Percentiles rank a stretch among this genome's conserved stretches.
These are phyloP conservation scores for Ooceraea biroi DNA, from an alignment of 1,140 invertebrate genomes.

Conservation along the genomic window DNA sequence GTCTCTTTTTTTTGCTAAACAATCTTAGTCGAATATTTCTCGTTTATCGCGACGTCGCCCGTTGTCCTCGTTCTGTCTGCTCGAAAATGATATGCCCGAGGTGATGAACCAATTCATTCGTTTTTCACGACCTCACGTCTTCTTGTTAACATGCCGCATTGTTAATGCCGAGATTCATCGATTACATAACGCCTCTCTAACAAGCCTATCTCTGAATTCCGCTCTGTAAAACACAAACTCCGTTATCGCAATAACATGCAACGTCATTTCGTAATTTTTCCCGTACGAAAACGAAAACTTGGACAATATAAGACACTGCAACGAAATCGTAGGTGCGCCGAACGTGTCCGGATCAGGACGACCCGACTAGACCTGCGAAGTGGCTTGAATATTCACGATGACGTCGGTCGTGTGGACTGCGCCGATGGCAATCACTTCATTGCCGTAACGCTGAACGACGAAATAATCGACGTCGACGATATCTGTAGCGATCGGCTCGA, in stretches of 20 bases:
- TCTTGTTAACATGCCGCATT: background rate
- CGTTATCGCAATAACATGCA: background rate
- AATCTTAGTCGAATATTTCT: slow-evolving; percentile 33
- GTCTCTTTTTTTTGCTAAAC: background rate
- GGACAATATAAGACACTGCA: background rate
- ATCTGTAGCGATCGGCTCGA: slow-evolving; percentile 46
- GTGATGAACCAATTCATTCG: slow-evolving; percentile 18
- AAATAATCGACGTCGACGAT: slow-evolving; percentile 67
- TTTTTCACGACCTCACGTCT: slow-evolving; percentile 1
- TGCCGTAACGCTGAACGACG: slow-evolving; percentile 44
- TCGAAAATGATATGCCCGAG: slow-evolving; percentile 43
- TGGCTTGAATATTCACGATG: slow-evolving; percentile 51
- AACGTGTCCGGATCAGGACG: background rate
- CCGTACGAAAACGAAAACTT: background rate
- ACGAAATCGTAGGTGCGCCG: slow-evolving; percentile 17
- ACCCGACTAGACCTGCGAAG: slow-evolving; percentile 43
- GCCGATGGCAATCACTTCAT: slow-evolving; percentile 60
- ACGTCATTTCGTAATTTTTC: background rate
- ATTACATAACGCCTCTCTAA: slow-evolving; percentile 30
- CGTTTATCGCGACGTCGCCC: background rate
- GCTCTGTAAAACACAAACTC: slow-evolving; percentile 9
- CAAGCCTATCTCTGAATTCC: background rate
- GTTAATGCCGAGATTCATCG: background rate
- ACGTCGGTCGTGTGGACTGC: slow-evolving; percentile 65
- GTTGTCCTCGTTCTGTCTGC: background rate